phyloP scores from a whole-genome alignment of 2,797 vertebrate genomes.

The Anolis apletophallus region DNA sequence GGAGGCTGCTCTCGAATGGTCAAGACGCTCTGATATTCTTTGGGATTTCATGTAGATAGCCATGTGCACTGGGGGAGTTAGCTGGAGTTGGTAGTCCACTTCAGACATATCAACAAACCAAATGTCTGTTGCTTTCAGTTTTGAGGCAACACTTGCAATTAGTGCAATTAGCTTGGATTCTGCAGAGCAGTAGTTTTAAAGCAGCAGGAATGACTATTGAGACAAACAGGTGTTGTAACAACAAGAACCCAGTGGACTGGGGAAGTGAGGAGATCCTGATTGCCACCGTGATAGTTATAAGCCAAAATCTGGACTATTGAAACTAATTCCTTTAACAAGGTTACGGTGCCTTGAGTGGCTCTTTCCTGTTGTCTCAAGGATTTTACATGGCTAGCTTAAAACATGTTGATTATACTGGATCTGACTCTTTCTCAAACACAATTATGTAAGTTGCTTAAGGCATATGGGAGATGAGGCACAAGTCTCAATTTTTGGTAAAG shows the following conservation, averaged over 20 bases:
- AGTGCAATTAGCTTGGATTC: neutral
- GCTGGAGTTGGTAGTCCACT: neutral
- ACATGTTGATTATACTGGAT: neutral
- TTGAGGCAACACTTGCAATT: neutral
- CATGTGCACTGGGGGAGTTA: neutral
- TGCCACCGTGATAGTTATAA: neutral
- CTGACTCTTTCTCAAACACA: neutral
- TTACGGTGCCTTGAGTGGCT: neutral
- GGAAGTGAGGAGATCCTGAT: constrained; percentile 27
- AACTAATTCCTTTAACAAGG: neutral
- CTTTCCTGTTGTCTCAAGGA: neutral
- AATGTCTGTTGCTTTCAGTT: neutral
- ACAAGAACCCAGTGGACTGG: constrained; percentile 4
- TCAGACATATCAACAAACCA: neutral
- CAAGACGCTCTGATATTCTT: constrained; percentile 16
- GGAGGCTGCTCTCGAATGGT: constrained; percentile 50
- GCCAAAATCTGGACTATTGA: neutral
- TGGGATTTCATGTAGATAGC: constrained; percentile 7
- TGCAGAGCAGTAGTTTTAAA: constrained; percentile 9
- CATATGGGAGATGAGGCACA: neutral
- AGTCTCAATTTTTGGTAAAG: constrained; percentile 1
- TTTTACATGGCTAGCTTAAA: neutral
- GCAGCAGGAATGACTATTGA: constrained; percentile 15
- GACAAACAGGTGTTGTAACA: neutral
- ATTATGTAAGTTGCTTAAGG: neutral